Percentiles rank a stretch among this genome's conserved stretches.
Evolutionary conservation across 2,113 vertebrate genomes (phyloP).

Genomic region (Psittacara wagleri): DNA sequence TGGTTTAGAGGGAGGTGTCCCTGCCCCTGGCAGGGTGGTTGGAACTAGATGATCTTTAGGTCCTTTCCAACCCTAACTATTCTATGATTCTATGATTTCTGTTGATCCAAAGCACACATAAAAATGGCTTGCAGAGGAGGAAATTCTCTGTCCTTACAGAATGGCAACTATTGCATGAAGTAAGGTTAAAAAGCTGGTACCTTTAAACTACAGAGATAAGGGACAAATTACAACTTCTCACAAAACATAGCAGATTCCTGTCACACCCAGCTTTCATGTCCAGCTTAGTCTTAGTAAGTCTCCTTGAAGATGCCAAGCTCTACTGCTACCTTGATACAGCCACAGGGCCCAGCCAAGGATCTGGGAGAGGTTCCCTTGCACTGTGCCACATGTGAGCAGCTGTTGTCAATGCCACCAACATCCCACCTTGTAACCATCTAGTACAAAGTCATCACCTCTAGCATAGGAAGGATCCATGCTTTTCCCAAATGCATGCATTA

Average conservation of each 20-base stretch:
- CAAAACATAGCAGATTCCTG: not conserved
- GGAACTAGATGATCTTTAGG: too few species aligned
- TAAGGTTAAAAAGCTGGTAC: not conserved
- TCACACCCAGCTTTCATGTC: not conserved
- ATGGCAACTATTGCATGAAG: too few species aligned
- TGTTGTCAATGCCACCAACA: not conserved
- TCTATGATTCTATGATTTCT: not conserved
- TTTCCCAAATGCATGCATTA: not conserved
- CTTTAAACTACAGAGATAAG: not conserved
- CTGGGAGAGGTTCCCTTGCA: not conserved
- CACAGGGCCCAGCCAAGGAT: not conserved
- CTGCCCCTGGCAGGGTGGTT: too few species aligned
- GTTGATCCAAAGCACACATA: slow-evolving; percentile 1
- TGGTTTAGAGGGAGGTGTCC: too few species aligned
- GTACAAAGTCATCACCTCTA: not conserved
- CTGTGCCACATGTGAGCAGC: not conserved
- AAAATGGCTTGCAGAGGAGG: not conserved
- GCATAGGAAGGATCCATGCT: not conserved
- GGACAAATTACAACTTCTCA: not conserved
- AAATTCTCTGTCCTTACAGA: not conserved
- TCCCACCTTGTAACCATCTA: not conserved
- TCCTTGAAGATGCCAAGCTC: not conserved
- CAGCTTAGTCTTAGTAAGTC: not conserved
- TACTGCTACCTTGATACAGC: not conserved
- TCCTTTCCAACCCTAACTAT: too few species aligned